phyloP scores from a whole-genome alignment of 2,797 vertebrate species.

The Poecilia gillii region DNA sequence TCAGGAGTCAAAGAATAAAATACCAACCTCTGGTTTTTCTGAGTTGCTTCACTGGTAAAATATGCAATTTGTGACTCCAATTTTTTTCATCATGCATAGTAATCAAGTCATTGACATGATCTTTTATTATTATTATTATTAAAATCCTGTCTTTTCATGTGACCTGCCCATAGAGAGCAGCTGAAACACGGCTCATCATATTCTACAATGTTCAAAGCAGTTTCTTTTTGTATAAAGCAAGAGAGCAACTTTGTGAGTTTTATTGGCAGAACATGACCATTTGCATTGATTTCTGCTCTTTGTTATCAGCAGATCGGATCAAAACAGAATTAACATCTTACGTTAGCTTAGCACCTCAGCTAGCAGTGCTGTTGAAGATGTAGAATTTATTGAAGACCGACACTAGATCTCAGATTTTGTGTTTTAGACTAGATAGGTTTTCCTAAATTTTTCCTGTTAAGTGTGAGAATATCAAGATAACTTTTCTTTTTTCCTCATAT shows the following conservation, averaged over 20 bases:
- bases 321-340: not conserved
- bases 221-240: not conserved
- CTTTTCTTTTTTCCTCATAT: not conserved
- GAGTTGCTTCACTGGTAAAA: not conserved
- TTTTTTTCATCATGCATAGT: not conserved
- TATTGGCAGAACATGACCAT: not conserved
- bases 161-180: not conserved
- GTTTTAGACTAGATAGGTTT: not conserved
- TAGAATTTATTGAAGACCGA: not conserved
- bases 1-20: not conserved
- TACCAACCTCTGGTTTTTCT: not conserved
- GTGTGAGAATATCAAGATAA: not conserved
- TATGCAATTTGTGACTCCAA: not conserved
- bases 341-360: not conserved
- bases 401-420: not conserved
- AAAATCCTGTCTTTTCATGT: not conserved
- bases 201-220: not conserved
- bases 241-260: not conserved
- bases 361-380: not conserved
- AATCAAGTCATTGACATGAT: not conserved
- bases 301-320: not conserved
- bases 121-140: no score
- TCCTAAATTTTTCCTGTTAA: not conserved
- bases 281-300: not conserved
- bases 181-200: not conserved